These are phyloP conservation scores for Ectobius pallidus DNA, from an alignment of 2,888 invertebrate species.

Conservation along the genomic window DNA sequence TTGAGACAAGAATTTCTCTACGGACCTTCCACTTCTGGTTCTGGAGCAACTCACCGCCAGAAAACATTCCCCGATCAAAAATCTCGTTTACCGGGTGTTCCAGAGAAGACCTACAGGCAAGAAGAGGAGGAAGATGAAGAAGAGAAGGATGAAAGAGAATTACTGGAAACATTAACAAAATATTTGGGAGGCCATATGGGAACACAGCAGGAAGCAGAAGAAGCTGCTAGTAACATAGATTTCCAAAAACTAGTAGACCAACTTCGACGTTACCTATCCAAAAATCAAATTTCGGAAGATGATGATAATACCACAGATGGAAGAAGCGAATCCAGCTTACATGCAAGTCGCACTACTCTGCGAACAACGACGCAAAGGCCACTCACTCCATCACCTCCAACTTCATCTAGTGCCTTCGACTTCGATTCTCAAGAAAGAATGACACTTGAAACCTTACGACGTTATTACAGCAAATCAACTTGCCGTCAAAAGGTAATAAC, in stretches of 20 bases:
- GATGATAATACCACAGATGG: no score
- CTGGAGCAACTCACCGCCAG: neutral
- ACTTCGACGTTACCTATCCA: constrained; percentile 63
- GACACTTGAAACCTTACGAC: constrained; percentile 68
- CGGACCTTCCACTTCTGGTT: constrained; percentile 52
- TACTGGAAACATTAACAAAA: constrained; percentile 63
- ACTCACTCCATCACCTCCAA: constrained; percentile 35
- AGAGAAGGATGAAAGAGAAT: constrained; percentile 29
- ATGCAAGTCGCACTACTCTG: neutral
- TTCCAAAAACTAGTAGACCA: constrained; percentile 69
- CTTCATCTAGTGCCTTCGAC: constrained; percentile 51
- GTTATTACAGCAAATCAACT: constrained; percentile 69
- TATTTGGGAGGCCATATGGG: neutral
- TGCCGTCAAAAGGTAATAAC: constrained; percentile 73
- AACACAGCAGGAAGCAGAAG: neutral
- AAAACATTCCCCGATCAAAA: neutral
- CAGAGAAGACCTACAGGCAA: constrained; percentile 1
- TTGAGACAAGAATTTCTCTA: constrained; percentile 71
- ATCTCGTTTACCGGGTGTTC: constrained; percentile 29
- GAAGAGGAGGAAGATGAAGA: constrained; percentile 28
- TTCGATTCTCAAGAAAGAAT: constrained; percentile 65
- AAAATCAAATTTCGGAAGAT: neutral
- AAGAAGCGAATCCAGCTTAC: no score
- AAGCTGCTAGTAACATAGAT: constrained; percentile 50
- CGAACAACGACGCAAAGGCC: constrained; percentile 35